A percentile compares a stretch with the other conserved stretches of the same genome.
These are phyloP conservation scores for Rhabdomys dilectus DNA, from an alignment of 2,113 vertebrate genomes.

Conservation along the genomic window DNA sequence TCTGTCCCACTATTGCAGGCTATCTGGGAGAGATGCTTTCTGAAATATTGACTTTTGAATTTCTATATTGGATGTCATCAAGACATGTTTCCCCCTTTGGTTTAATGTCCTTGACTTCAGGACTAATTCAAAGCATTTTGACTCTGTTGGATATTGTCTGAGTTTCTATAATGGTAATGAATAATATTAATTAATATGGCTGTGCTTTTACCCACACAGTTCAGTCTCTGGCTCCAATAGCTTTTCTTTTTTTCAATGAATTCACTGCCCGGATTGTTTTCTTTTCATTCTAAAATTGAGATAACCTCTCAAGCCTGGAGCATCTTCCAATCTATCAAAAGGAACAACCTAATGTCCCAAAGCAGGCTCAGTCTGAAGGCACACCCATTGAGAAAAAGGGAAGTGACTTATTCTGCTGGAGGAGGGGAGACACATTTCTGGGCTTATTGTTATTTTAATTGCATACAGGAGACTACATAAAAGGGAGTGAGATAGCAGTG, in stretches of 20 bases:
- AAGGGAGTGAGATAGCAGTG: constrained; percentile 9
- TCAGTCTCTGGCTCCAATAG: constrained; percentile 52
- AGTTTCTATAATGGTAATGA: constrained; percentile 6
- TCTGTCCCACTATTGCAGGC: constrained; percentile 25
- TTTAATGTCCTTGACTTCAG: constrained; percentile 41
- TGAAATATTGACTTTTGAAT: constrained; percentile 68
- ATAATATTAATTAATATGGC: constrained; percentile 40
- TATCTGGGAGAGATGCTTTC: constrained; percentile 5
- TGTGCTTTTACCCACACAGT: constrained; percentile 57
- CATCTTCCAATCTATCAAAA: constrained; percentile 63
- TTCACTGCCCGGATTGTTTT: constrained; percentile 42
- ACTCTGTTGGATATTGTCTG: background rate
- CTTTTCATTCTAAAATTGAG: constrained; percentile 67
- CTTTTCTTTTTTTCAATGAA: constrained; percentile 64
- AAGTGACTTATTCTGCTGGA: constrained; percentile 29
- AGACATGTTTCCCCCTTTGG: constrained; percentile 23
- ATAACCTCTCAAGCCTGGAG: constrained; percentile 42
- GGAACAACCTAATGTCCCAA: constrained; percentile 34
- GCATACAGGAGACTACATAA: constrained; percentile 45
- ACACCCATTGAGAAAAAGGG: constrained; percentile 12
- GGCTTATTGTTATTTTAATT: constrained; percentile 70
- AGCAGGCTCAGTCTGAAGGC: constrained; percentile 17
- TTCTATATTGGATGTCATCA: constrained; percentile 40
- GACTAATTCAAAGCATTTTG: background rate
- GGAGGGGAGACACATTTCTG: constrained; percentile 70